These are phyloP conservation scores for Paraescarpia echinospica DNA, from an alignment of 1,140 invertebrate species.

Conservation along the genomic window DNA sequence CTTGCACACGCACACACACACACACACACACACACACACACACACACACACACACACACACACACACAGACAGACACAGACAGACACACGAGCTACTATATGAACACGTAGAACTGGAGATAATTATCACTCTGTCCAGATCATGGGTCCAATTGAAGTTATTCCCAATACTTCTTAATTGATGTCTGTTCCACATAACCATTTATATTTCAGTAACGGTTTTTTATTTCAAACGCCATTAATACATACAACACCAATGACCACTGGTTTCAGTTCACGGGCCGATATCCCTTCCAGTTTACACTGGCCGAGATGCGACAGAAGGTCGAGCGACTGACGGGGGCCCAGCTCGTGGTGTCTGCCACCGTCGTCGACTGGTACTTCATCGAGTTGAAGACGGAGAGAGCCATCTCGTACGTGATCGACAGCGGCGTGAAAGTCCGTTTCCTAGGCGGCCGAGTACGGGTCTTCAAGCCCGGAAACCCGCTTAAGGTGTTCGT, in stretches of 20 bases:
- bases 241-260: no score
- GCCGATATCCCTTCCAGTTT: background rate
- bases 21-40: background rate
- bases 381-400: background rate
- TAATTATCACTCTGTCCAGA: no score
- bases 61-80: background rate
- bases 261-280: slow-evolving; percentile 1
- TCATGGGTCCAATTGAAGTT: no score
- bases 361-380: slow-evolving; percentile 13
- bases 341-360: background rate
- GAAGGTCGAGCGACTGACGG: background rate
- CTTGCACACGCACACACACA: no score
- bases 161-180: no score
- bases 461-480: slow-evolving; percentile 16
- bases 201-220: no score
- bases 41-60: background rate
- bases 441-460: slow-evolving; percentile 11
- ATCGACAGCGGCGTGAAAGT: background rate
- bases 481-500: background rate
- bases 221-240: no score
- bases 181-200: no score
- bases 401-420: background rate
- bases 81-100: no score
- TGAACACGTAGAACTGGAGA: no score
- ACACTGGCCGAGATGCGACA: slow-evolving; percentile 3